Base-by-base conservation (phyloP, 2,113 vertebrate species). In the Plestiodon gilberti region DNA sequence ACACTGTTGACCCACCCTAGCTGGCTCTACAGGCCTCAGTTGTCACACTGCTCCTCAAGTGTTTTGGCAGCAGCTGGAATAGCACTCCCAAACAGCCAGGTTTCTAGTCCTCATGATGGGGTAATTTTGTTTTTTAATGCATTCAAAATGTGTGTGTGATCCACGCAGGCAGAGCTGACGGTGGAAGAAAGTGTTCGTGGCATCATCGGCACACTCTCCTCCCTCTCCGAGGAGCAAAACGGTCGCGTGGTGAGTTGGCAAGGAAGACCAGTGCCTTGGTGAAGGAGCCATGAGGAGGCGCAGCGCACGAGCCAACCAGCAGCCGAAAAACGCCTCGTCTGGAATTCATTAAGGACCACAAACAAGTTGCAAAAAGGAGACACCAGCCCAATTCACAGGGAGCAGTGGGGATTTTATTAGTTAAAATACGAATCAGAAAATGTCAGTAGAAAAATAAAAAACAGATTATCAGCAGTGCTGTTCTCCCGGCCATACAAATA, bases 371-470 rank as follows among this genome's bases (percentile, higher is more conserved):
- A 57, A 57, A 57, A 81, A 52, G 62, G 20, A 74, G 9, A 75
- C 62, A 69, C 3, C 20, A 6, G n/a, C 28, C 61, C 7, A 14
- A 18, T 52, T 78, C 43, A 40, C 70, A 67, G 52, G 43, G 43
- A 38, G 81, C 62, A 65, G 70, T 25, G 18, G 40, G 57, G 78
- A 81, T 87, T 87, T 87, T 87, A 87, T 87, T 87, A 87, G 85
- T 69, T 30, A 87, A 87, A 87, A 65, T 81, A 81, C 55, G 70
- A 74, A 81, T 81, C 85, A 62, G 57, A 62, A 48, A 80, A 30
- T 20, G 77, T 86, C 57, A 75, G 33, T 87, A 87, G 85, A 87
- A 87, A 87, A 87, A 87, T 87, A 87, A 87, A n/a, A 86, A 86
- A 74, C 59, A 0, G 14, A 48, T 11, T 28, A 74, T 64, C 30